Evolutionary conservation across 2,888 invertebrate genomes (phyloP).

Genomic region (Meghimatium bilineatum): DNA sequence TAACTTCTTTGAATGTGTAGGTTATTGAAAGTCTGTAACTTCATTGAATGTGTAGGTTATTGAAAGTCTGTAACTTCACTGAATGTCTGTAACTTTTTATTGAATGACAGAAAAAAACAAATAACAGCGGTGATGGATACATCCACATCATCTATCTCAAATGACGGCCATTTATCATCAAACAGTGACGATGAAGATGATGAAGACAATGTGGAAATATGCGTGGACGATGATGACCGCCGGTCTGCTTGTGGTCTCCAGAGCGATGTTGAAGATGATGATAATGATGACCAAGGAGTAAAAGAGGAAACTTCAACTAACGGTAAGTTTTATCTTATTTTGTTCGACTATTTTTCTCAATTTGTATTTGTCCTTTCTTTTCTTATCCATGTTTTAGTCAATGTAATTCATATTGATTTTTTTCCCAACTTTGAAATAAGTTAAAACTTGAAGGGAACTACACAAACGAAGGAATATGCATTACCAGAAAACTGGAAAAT

Average conservation of each 20-base stretch:
- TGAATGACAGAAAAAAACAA: slow-evolving; percentile 9
- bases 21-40: too few species aligned
- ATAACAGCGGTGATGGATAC: not conserved
- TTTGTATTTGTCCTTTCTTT: too few species aligned
- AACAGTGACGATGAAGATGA: slow-evolving; percentile 54
- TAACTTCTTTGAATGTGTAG: too few species aligned
- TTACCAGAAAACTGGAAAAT: too few species aligned
- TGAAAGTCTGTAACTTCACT: too few species aligned
- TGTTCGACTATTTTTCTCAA: too few species aligned
- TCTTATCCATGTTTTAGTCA: too few species aligned
- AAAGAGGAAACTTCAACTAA: not conserved
- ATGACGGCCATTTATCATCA: slow-evolving; percentile 47
- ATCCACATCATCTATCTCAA: slow-evolving; percentile 32
- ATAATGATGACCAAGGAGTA: not conserved
- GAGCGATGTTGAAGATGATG: slow-evolving; percentile 35
- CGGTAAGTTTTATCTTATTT: not conserved
- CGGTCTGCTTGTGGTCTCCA: not conserved
- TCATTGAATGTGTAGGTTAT: too few species aligned
- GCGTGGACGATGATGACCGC: slow-evolving; percentile 52
- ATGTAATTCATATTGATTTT: too few species aligned
- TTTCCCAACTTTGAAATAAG: too few species aligned
- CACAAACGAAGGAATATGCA: too few species aligned
- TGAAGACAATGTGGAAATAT: slow-evolving; percentile 56
- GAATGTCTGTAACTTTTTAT: not conserved
- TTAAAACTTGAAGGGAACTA: too few species aligned